Base-by-base conservation (phyloP, 1,140 invertebrate species). In the Drosophila trapezifrons region DNA sequence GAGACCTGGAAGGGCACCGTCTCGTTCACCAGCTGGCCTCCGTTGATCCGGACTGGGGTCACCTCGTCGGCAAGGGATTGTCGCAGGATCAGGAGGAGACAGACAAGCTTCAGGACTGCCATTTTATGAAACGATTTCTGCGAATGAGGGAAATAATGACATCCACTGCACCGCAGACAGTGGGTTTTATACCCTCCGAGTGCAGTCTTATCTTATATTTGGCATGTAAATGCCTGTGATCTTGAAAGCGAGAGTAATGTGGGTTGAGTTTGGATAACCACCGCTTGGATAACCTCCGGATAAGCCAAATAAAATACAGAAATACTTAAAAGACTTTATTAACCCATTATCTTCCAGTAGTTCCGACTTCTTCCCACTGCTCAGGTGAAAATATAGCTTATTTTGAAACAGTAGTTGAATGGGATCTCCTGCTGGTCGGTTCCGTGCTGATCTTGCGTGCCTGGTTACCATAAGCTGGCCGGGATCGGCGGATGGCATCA, bases 1-100 rank as follows among this genome's bases (percentile, higher is more conserved):
- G 91, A 92, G 2, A 92, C 70, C 62, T 91, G 90, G 69, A 87
- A 92, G 7, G 90, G 91, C 45, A 91, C 83, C 27, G 80, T 57
- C 27, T 87, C 49, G 15, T 77, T 82, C 35, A 84, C 85, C 35
- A 42, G 15, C 18, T 84, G 79, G 0, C 91, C 91, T 4, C 91
- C 91, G 56, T 92, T 90, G 15, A 92, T 80, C 18, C 91, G 70
- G 60, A 0, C 8, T 18, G 2, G 42, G 32, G 12, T 29, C 25
- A 13, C 42, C 20, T 25, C 18, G 2, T 57, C 57, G 3, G 18
- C 40, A 1, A 18, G 9, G 2, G 29, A n/a, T 10, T 17, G 15
- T 0, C 10, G 62, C 1, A 67, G 29, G 13, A 52, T 62, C 4
- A 73, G 5, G 13, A 32, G 12, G 0, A 59, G 2, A 17, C 55